These are phyloP conservation scores for Melipona bicolor DNA, from an alignment of 2,888 invertebrate genomes.

Conservation along the genomic window DNA sequence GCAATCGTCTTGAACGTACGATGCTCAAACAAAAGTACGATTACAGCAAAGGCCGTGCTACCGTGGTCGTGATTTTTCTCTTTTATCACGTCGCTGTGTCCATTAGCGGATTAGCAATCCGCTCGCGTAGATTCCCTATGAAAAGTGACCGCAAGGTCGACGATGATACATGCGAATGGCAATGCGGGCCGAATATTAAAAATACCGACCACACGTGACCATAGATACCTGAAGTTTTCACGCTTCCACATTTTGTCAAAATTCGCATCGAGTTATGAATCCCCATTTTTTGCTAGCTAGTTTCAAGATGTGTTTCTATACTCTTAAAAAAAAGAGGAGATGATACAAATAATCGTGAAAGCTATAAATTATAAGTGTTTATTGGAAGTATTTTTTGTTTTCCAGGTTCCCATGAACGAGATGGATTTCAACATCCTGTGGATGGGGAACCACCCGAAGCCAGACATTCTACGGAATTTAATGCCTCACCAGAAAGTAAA, in stretches of 20 bases:
- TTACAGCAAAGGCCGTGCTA: neutral
- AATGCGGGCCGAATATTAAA: constrained; percentile 66
- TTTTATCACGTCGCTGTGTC: constrained; percentile 38
- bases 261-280: neutral
- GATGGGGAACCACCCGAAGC: constrained; percentile 97
- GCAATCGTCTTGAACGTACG: too few relatives aligned
- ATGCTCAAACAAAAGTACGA: neutral
- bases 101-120: constrained; percentile 63
- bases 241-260: constrained; percentile 38
- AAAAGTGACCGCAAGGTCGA: constrained; percentile 70
- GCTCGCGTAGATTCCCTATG: constrained; percentile 62
- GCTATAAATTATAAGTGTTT: neutral
- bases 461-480: constrained; percentile 92
- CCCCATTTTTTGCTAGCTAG: neutral
- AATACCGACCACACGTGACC: neutral
- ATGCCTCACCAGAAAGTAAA: constrained; percentile 97
- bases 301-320: neutral
- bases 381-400: neutral
- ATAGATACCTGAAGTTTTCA: neutral
- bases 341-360: neutral
- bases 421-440: constrained; percentile 94
- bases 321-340: neutral
- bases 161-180: constrained; percentile 50
- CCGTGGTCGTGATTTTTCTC: neutral
- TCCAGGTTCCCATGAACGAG: constrained; percentile 88